Evolutionary conservation across 1,140 invertebrate species (phyloP), one percentile per base, ranked within the genome.

Genomic region (Bradysia coprophila): DNA sequence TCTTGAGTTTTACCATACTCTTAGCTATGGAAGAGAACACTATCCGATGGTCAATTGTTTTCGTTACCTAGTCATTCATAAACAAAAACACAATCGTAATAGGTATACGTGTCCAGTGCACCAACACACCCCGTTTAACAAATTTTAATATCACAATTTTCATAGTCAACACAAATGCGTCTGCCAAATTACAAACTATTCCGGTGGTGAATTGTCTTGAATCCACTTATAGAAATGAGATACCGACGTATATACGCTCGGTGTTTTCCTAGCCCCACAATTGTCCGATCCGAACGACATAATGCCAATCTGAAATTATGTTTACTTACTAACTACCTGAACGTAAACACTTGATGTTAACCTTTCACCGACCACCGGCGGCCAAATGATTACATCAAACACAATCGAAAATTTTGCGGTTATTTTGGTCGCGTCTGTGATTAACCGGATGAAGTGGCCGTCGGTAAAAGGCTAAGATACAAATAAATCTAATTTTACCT

Each of bases 261-360:
- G 75, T 0, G 78, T 65, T 0, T 73, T 75, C 23, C 68, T 59
- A 8, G 67, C 70, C 19, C 76, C 76, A 51, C 76, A 80, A 52
- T 76, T 75, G 47, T 78, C 74, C 1, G 76, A 77, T 2, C 76
- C 76, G 49, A 78, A 80, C 0, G 75, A 78, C 41, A 78, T 67
- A 22, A 78, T 76, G n/a, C 76, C 76, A 38, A 77, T 64, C 73
- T 78, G 38, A 23, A 33, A 45, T 20, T n/a, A 15, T 6, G 37
- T 6, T n/a, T n/a, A n/a, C n/a, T n/a, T n/a, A n/a, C n/a, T n/a
- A n/a, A n/a, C n/a, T n/a, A n/a, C n/a, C n/a, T n/a, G n/a, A n/a
- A n/a, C n/a, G n/a, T n/a, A n/a, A n/a, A n/a, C n/a, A n/a, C n/a
- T n/a, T n/a, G n/a, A n/a, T n/a, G n/a, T n/a, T n/a, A n/a, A n/a